Conservation (phyloP, 1,140 invertebrate species). For the Fopius arisanus region DNA sequence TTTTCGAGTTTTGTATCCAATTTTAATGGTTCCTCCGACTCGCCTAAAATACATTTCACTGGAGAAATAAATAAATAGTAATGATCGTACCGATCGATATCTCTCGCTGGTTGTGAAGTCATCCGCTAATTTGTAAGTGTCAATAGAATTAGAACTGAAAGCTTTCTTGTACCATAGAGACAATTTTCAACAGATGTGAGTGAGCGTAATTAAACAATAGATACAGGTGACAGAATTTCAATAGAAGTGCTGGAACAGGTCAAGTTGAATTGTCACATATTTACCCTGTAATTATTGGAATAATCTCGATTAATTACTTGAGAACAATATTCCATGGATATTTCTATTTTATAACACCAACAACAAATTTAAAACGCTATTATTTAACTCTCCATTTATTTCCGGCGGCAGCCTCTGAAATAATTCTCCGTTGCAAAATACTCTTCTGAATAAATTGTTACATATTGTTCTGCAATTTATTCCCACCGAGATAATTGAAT, state of each 20-base stretch:
- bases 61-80: not conserved
- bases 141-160: not conserved
- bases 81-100: not conserved
- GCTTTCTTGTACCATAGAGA: not conserved
- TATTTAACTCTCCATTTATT: no score
- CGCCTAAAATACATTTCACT: not conserved
- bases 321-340: no score
- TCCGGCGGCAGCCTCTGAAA: no score
- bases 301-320: no score
- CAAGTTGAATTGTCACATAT: not conserved
- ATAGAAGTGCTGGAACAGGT: not conserved
- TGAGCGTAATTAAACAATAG: not conserved
- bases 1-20: no score
- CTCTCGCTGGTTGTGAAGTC: constrained; percentile 22
- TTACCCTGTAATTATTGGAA: not conserved
- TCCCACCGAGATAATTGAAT: no score
- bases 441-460: no score
- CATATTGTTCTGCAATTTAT: no score
- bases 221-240: not conserved
- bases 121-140: constrained; percentile 13
- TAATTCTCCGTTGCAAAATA: no score
- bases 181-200: not conserved
- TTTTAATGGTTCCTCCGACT: not conserved
- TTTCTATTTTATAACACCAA: no score
- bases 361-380: no score